Evolutionary conservation across 2,888 invertebrate species (phyloP).

Genomic region (Microplitis deprimator): DNA sequence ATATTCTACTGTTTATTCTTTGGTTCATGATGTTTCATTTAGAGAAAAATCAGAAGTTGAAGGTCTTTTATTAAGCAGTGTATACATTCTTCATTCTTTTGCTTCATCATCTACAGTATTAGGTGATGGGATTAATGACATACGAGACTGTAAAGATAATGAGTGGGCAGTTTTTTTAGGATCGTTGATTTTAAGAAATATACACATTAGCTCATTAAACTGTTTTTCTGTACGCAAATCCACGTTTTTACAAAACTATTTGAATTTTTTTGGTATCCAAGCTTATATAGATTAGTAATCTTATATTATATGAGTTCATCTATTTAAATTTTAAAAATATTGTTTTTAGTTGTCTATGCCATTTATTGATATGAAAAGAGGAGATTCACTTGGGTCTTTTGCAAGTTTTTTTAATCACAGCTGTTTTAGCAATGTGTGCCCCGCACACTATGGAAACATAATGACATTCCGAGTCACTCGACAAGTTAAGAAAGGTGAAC

Average conservation of each 20-base stretch:
- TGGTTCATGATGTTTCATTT: background rate
- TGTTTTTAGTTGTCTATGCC: background rate
- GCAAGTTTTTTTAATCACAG: background rate
- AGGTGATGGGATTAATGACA: background rate
- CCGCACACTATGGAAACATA: background rate
- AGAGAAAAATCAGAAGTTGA: background rate
- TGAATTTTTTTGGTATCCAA: background rate
- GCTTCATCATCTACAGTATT: conserved; percentile 3
- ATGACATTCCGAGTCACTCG: background rate
- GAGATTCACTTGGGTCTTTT: background rate
- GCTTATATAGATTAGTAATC: background rate
- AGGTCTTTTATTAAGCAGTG: background rate
- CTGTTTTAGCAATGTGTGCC: background rate
- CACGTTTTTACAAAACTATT: background rate
- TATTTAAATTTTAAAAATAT: background rate
- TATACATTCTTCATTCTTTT: background rate
- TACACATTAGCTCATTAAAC: background rate
- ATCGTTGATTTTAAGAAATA: background rate
- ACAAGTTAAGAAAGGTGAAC: background rate
- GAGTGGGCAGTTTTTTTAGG: background rate
- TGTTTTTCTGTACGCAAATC: background rate
- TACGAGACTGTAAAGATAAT: background rate
- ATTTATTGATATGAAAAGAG: background rate
- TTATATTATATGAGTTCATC: background rate
- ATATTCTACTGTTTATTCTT: background rate